These are phyloP conservation scores for Zaprionus capensis DNA, from an alignment of 1,140 invertebrate genomes.

Conservation along the genomic window DNA sequence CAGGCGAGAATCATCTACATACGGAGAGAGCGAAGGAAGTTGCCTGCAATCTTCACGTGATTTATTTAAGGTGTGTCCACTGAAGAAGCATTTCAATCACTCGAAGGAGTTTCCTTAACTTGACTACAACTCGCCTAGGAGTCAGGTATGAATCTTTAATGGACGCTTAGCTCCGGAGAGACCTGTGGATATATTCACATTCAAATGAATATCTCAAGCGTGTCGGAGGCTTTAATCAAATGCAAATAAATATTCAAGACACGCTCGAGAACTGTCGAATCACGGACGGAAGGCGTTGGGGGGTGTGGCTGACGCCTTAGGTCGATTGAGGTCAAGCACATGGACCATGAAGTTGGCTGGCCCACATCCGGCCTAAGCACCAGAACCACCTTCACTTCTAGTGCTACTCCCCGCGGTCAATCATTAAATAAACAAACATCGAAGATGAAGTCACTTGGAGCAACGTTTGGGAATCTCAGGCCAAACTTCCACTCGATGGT, in stretches of 20 bases:
- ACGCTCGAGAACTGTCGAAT: constrained; percentile 36
- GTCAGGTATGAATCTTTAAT: background rate
- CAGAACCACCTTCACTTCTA: background rate
- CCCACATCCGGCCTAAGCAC: constrained; percentile 19
- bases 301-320: background rate
- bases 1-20: background rate
- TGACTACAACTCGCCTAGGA: background rate
- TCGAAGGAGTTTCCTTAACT: background rate
- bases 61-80: constrained; percentile 25
- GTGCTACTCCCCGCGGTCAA: constrained; percentile 26
- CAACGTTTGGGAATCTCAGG: constrained; percentile 18
- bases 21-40: background rate
- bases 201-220: constrained; percentile 33
- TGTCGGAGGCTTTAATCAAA: constrained; percentile 59
- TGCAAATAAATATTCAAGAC: constrained; percentile 70
- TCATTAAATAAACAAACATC: constrained; percentile 45
- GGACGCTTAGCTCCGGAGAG: background rate
- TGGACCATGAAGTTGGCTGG: constrained; percentile 2
- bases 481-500: constrained; percentile 19
- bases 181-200: constrained; percentile 29
- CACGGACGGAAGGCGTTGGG: background rate
- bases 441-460: constrained; percentile 39
- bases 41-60: constrained; percentile 14
- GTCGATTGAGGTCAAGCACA: constrained; percentile 5
- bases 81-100: background rate